Percentiles rank a stretch among this genome's conserved stretches.
These are phyloP conservation scores for Dicentrarchus labrax DNA, from an alignment of 2,113 vertebrate genomes.

Conservation along the genomic window DNA sequence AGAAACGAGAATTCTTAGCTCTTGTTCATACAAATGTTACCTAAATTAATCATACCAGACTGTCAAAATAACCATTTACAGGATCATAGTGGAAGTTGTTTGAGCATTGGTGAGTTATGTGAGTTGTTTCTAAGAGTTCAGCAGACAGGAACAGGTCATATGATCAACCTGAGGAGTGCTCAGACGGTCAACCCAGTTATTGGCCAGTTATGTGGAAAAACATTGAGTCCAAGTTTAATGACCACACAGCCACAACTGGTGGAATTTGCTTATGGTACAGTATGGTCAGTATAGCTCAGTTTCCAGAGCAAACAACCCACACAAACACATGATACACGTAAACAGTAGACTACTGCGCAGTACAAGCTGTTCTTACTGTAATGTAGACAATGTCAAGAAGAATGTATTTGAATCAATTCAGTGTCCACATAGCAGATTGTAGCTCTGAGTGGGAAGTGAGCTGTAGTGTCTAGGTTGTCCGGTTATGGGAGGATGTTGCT, in stretches of 20 bases:
- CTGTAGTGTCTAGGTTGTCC: not conserved
- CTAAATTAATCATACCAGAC: not conserved
- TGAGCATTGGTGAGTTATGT: not conserved
- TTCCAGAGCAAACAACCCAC: conserved; percentile 25
- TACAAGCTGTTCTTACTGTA: not conserved
- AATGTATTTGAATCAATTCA: not conserved
- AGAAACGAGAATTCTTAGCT: not conserved
- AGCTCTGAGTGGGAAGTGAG: conserved; percentile 1
- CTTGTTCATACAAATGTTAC: not conserved
- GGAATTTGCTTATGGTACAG: conserved; percentile 6
- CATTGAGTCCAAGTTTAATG: conserved; percentile 30
- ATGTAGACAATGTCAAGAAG: not conserved
- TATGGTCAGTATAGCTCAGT: not conserved
- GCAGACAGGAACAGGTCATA: conserved; percentile 33
- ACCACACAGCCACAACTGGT: conserved; percentile 8
- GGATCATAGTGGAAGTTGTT: not conserved
- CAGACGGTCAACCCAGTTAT: conserved; percentile 18
- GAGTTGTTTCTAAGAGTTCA: conserved; percentile 3
- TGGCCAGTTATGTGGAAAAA: conserved; percentile 48
- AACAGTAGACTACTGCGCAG: conserved; percentile 29
- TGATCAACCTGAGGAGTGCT: conserved; percentile 35
- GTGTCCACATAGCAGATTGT: conserved; percentile 1
- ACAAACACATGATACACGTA: not conserved
- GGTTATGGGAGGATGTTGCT: not conserved
- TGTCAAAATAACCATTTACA: not conserved